Base-by-base conservation (phyloP, 2,113 vertebrate genomes). In the Phalacrocorax brasilianus region DNA sequence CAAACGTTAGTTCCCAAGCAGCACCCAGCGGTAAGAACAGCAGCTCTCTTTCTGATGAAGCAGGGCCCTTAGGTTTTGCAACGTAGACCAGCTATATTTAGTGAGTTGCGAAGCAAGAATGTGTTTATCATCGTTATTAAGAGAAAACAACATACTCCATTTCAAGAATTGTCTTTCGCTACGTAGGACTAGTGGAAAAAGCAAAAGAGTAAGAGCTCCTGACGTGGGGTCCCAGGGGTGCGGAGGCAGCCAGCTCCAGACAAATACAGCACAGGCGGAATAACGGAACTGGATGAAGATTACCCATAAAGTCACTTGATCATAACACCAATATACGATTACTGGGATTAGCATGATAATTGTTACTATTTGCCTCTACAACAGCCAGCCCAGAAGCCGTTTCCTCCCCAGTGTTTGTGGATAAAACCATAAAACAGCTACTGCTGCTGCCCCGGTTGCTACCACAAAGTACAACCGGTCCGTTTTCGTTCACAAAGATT, bases 291-390 rank as follows among this genome's bases (percentile, higher is more conserved):
- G 9, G 14, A 2, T 10, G 26, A 14, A 30, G 22, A 8, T 4
- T 3, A 38, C 75, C 70, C 7, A 2, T 1, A 12, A 23, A 72
- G 33, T n/a, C 61, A 18, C 13, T 12, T 7, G 7, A 3, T 33
- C 28, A 1, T 0, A 26, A 8, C 0, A 3, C 16, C 19, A 62
- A 16, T 3, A 35, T 1, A 2, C 0, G 1, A 28, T 55, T 16
- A 9, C 5, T 18, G 7, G 26, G 38, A 40, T 28, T 8, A 68
- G 11, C 42, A 19, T 10, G 8, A 4, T 30, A 5, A 11, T 7
- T 40, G 38, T 20, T 10, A 23, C 59, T 35, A 19, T 71, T 32
- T 42, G 13, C 50, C 32, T 12, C 2, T 9, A 10, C 33, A 76
- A 2, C 13, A 44, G 38, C 42, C 67, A n/a, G 55, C 45, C 38